Evolutionary conservation across 2,113 vertebrate species (phyloP), one percentile per base, ranked within the genome.

Genomic region (Nothoprocta perdicaria): DNA sequence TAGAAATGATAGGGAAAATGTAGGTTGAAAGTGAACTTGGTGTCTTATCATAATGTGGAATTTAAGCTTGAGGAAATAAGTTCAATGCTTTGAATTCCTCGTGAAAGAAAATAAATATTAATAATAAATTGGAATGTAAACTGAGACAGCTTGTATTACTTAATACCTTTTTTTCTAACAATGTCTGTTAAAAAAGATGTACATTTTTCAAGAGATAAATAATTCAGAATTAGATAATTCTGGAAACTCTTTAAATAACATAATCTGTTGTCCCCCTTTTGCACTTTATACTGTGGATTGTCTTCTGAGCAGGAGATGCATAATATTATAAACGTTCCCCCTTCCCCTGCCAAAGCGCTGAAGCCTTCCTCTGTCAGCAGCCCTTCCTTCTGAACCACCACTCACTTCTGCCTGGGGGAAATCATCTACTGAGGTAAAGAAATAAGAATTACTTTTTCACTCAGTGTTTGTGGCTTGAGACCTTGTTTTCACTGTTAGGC

Each of bases 51-150:
- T 69, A 50, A 10, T 82, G 12, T 11, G 4, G 24, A 82, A 69
- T 17, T 69, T 84, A 17, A 24, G 4, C 1, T 31, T 60, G 71
- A 78, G 58, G 67, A 95, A 84, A 10, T 69, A 82, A 82, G 50
- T 90, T 50, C 48, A 79, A 48, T 4, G 2, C 75, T 93, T 86
- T 76, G 60, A 92, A 76, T 90, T 93, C 35, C 81, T 23, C 69
- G 45, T 14, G 45, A 93, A 84, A 77, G 67, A 95, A 95, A 90
- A 90, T 63, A 88, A 90, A 81, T 71, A 76, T 24, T 81, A 92
- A 88, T 52, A 48, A 66, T 92, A 93, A 89, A 88, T 88, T 48
- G 57, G 68, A 95, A 90, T 94, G 86, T 89, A 84, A 93, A 91
- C 90, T 89, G 84, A 46, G 40, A 82, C 92, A 84, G 66, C 27